Evolutionary conservation across 2,888 invertebrate genomes (phyloP), one percentile per base, ranked within the genome.

Genomic region (Ophioninae sp.): DNA sequence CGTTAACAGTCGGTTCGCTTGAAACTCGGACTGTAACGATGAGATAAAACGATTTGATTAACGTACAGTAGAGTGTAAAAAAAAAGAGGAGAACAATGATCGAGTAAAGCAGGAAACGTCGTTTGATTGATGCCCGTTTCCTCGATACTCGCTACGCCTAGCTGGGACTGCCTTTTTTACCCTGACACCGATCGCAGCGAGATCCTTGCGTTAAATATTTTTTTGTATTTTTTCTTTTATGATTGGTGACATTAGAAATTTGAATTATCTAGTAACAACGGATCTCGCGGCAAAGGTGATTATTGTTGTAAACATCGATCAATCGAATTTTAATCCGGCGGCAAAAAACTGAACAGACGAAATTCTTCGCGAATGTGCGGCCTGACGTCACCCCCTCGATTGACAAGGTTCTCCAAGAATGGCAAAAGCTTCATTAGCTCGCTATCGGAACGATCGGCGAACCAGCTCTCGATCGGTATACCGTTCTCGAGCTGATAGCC

Each of bases 381-480:
- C 85, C 99, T 95, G 0, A 99, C 98, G 93, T 99, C 99, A 92
- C 97, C 97, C 91, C 97, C 97, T 94, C 96, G 95, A 91, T 95
- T 95, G 65, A 97, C 96, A 85, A 98, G 94, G 90, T 96, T 95
- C 93, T 98, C 98, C 87, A 99, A 94, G 94, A 99, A 98, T 51
- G 98, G 98, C 93, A 99, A 93, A 87, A 99, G 93, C 91, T 98
- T 98, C 89, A 98, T 95, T 76, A 99, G 94, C 91, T 99, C 99
- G 58, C 95, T 95, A 93, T 99, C 99, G 74, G 95, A 95, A 90
- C 96, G 95, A 93, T 98, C 98, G 87, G 97, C 96, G 93, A 98
- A 99, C 99, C 99, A 99, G 93, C 98, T 98, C 94, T 98, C 98
- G 87, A 99, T 99, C 0, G 99, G 99, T 87, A 99, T 98, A 39